phyloP scores from a whole-genome alignment of 2,888 invertebrate species.

The Eupsilia transversa region DNA sequence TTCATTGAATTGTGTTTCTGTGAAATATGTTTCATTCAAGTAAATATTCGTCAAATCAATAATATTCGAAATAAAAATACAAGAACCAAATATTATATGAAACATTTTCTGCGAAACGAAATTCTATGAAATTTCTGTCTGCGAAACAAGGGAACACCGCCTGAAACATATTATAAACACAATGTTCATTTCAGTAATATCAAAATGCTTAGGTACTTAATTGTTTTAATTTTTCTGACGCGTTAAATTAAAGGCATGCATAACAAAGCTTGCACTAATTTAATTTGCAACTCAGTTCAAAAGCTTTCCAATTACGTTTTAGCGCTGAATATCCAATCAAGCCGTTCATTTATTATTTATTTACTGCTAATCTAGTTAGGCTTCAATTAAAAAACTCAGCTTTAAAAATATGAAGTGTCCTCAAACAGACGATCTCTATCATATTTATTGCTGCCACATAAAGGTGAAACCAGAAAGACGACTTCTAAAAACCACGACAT shows the following conservation, averaged over 20 bases:
- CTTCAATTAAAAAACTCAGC: background rate
- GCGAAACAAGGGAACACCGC: no score
- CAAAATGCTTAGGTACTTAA: background rate
- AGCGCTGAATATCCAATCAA: constrained; percentile 22
- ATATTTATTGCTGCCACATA: background rate
- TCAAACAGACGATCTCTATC: background rate
- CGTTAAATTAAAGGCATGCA: background rate
- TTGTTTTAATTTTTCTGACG: background rate
- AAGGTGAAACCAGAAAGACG: background rate
- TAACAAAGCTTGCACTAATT: constrained; percentile 8
- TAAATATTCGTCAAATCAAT: no score
- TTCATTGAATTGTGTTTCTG: no score
- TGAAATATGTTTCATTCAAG: no score
- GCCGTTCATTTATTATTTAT: constrained; percentile 31
- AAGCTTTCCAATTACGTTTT: constrained; percentile 25
- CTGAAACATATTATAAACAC: background rate
- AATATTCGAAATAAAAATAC: no score
- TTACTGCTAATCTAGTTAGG: constrained; percentile 2
- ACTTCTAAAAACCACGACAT: background rate
- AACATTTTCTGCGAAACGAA: no score
- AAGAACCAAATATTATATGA: no score
- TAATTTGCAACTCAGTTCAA: constrained; percentile 5
- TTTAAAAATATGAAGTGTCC: background rate
- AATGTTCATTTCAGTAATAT: background rate
- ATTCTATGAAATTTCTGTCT: no score